Evolutionary conservation across 2,113 vertebrate genomes (phyloP).

Genomic region (Hemichromis elongatus): DNA sequence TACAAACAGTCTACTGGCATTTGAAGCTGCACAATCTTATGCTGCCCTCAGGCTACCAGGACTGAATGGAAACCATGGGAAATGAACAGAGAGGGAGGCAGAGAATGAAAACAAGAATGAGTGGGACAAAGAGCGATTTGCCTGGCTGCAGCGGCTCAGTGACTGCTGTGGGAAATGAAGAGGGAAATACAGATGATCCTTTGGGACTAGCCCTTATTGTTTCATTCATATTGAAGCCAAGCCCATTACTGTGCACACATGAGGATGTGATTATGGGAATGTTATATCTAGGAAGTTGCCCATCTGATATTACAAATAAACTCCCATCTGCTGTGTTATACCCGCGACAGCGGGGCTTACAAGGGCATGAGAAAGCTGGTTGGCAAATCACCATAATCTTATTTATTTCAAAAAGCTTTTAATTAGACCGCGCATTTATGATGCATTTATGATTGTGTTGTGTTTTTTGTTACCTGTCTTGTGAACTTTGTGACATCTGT

Average conservation of each 20-base stretch:
- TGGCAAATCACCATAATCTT: background rate
- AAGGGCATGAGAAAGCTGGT: background rate
- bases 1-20: slow-evolving; percentile 45
- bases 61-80: slow-evolving; percentile 36
- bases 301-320: background rate
- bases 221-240: slow-evolving; percentile 19
- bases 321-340: background rate
- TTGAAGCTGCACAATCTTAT: slow-evolving; percentile 14
- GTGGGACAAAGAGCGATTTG: slow-evolving; percentile 19
- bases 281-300: background rate
- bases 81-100: slow-evolving; percentile 32
- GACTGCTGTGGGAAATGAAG: slow-evolving; percentile 42
- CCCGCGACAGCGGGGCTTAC: background rate
- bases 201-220: background rate
- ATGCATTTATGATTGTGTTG: too few species aligned
- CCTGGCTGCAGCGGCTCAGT: slow-evolving; percentile 2
- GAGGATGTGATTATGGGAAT: background rate
- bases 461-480: too few species aligned
- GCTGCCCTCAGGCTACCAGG: background rate
- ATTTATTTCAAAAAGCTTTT: background rate
- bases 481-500: background rate
- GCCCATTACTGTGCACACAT: background rate
- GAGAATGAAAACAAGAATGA: slow-evolving; percentile 36
- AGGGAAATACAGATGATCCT: background rate
- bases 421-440: background rate